These are phyloP conservation scores for Otus scops DNA, from an alignment of 2,797 vertebrate genomes.

Conservation along the genomic window DNA sequence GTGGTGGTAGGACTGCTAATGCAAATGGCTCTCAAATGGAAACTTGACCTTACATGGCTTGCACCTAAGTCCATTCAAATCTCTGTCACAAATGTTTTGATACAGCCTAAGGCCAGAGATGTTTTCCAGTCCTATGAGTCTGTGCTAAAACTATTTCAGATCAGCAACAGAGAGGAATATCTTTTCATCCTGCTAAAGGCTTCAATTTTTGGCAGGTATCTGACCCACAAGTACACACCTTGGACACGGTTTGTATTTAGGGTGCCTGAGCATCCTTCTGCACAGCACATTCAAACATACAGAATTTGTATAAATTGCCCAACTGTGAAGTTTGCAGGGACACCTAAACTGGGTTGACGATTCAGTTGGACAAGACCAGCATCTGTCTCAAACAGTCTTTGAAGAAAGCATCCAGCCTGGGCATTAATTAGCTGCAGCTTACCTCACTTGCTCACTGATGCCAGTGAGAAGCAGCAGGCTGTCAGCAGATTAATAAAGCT, in stretches of 20 bases:
- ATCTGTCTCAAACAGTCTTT: not conserved
- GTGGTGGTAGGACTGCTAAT: not conserved
- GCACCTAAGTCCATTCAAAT: slow-evolving; percentile 65
- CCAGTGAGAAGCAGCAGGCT: not conserved
- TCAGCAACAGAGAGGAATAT: not conserved
- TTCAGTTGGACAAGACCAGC: not conserved
- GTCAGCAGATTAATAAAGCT: not conserved
- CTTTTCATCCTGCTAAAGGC: not conserved
- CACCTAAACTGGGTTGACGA: not conserved
- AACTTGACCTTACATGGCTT: slow-evolving; percentile 57
- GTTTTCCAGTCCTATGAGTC: slow-evolving; percentile 31
- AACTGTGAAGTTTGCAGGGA: not conserved
- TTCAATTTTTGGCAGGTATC: not conserved
- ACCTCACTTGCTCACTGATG: not conserved
- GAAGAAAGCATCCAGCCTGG: not conserved
- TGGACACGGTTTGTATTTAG: not conserved
- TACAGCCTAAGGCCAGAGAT: slow-evolving; percentile 17
- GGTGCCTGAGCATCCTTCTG: not conserved
- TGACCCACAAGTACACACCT: not conserved
- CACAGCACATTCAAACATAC: not conserved
- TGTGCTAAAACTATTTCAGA: not conserved
- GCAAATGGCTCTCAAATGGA: slow-evolving; percentile 37
- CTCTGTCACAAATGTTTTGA: slow-evolving; percentile 57
- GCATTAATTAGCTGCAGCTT: not conserved
- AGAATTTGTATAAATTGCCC: not conserved